Percentiles rank a stretch among this genome's conserved stretches.
phyloP scores from a whole-genome alignment of 1,140 invertebrate genomes.

The Bemisia tabaci region DNA sequence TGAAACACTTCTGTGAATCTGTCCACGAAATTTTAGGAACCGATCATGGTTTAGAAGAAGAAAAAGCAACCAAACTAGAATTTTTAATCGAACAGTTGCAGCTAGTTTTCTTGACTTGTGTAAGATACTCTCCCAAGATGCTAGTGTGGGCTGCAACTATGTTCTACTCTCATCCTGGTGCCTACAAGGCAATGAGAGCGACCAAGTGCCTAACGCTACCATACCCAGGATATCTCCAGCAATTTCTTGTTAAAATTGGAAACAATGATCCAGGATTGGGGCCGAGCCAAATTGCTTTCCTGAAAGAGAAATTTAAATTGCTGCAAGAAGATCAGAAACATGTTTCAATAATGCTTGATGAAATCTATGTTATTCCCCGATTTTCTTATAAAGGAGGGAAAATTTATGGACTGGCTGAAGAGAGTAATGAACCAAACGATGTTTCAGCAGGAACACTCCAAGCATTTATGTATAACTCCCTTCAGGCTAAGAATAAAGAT shows the following conservation, averaged over 20 bases:
- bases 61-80: too few species aligned
- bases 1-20: too few species aligned
- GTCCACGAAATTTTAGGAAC: too few species aligned
- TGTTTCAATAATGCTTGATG: neutral
- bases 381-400: neutral
- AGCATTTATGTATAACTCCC: neutral
- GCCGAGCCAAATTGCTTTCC: neutral
- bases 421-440: neutral
- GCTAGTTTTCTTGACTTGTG: too few species aligned
- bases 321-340: neutral
- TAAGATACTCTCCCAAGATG: too few species aligned
- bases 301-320: neutral
- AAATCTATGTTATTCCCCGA: conserved; percentile 1
- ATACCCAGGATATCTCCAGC: neutral
- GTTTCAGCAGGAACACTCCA: neutral
- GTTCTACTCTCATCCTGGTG: neutral
- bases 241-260: neutral
- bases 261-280: neutral
- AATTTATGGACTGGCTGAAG: neutral
- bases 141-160: too few species aligned
- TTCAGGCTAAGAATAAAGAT: neutral
- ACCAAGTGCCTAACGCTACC: neutral
- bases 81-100: too few species aligned
- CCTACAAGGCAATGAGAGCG: neutral
- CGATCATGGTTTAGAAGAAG: too few species aligned